Base-by-base conservation (phyloP, 35 echinoderm and acorn worm species). In the Apostichopus parvimensis region DNA sequence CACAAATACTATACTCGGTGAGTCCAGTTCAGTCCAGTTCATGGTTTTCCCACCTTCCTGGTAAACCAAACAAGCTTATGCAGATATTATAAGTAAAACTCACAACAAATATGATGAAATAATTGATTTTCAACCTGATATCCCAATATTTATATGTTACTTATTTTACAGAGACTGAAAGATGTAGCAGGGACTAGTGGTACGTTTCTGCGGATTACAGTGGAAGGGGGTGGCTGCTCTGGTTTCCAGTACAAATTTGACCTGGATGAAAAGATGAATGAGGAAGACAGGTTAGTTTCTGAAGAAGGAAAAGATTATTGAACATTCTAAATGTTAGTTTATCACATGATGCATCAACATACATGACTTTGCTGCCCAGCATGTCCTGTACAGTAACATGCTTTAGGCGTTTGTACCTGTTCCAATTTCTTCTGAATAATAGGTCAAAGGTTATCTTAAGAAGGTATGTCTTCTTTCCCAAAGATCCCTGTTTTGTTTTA, bases 141-240 rank as follows among this genome's bases (percentile, higher is more conserved):
- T 45, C 3, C 34, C 3, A 0, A 45, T 45, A 45, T 91, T 10
- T 91, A 2, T 26, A 6, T 64, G 23, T 54, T 88, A 56, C 81
- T 34, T 55, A 53, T 82, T 56, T 53, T 77, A 6, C 64, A 99
- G 97, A 85, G 91, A 89, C 89, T 99, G 13, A 83, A 93, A 82
- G 91, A 93, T 23, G 79, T 99, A 28, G 57, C 57, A 64, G 92
- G 77, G 57, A 88, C 28, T 56, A 59, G 91, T 21, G 86, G 90
- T 1, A 21, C 94, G n/a, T 93, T 91, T 80, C 90, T 99, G 4
- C 90, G 97, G n/a, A 73, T 99, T 6, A 85, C 91, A 64, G 97
- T 99, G n/a, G 97, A 99, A 82, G 97, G 97, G 73, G 97, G 97
- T 25, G 97, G 97, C 22, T 99, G 97, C 73, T 99, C 97, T 55